Percentiles rank a stretch among this genome's conserved stretches.
These are phyloP conservation scores for Drosophila lacicola DNA, from an alignment of 2,888 invertebrate genomes.

Conservation along the genomic window DNA sequence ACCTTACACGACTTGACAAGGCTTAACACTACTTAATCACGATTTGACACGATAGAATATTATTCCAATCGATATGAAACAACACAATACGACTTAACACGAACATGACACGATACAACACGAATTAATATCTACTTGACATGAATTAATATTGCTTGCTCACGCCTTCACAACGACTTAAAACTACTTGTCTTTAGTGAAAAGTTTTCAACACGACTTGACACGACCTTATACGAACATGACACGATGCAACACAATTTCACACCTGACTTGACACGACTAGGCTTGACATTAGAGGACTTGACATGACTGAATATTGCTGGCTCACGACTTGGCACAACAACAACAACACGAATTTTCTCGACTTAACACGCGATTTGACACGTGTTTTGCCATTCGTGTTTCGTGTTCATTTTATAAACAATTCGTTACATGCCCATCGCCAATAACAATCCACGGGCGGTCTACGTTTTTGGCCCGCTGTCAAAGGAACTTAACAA, in stretches of 20 bases:
- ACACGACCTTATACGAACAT: no score
- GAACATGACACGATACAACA: conserved; percentile 6
- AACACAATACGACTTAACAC: no score
- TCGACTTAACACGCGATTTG: no score
- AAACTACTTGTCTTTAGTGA: not conserved
- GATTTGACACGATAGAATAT: no score
- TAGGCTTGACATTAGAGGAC: not conserved
- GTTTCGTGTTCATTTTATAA: not conserved
- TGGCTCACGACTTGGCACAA: not conserved
- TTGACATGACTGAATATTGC: not conserved
- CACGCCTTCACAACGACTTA: not conserved
- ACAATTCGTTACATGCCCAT: conserved; percentile 4
- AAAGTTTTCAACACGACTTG: no score
- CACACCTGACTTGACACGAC: no score
- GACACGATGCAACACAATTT: no score
- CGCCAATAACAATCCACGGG: conserved; percentile 28
- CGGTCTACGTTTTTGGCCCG: conserved; percentile 63
- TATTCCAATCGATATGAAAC: no score
- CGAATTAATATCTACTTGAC: no score
- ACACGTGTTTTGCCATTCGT: not conserved
- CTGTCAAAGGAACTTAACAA: conserved; percentile 79
- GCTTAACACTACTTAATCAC: no score
- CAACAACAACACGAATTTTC: not conserved
- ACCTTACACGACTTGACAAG: no score
- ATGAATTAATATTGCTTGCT: no score